phyloP scores from a whole-genome alignment of 2,797 vertebrate genomes.

The Lates japonicus region DNA sequence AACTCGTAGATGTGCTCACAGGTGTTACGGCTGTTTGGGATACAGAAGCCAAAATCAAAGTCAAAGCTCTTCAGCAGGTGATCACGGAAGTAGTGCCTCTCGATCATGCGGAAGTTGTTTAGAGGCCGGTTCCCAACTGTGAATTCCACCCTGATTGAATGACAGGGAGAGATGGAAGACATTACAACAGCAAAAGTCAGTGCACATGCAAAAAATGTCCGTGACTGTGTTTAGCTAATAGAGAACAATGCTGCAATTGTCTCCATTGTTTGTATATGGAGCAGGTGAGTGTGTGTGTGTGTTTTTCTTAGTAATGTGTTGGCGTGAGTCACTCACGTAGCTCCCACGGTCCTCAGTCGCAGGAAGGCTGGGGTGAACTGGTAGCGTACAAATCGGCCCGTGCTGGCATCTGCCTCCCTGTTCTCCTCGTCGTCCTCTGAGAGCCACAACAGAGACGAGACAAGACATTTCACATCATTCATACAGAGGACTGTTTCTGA shows the following conservation, averaged over 20 bases:
- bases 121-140: conserved; percentile 93
- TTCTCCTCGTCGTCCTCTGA: conserved; percentile 86
- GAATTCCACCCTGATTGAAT: conserved; percentile 91
- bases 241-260: conserved; percentile 33
- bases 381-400: conserved; percentile 94
- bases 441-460: conserved; percentile 35
- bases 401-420: conserved; percentile 86
- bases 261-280: conserved; percentile 38
- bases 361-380: conserved; percentile 95
- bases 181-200: neutral
- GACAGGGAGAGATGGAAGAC: conserved; percentile 1
- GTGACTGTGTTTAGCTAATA: conserved; percentile 4
- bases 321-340: conserved; percentile 87
- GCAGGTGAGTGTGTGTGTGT: conserved; percentile 25
- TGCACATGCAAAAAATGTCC: neutral
- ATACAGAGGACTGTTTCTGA: neutral
- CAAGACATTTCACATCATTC: conserved; percentile 2
- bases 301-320: conserved; percentile 43
- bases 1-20: conserved; percentile 97
- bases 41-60: conserved; percentile 97
- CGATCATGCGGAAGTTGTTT: conserved; percentile 95
- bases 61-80: conserved; percentile 95
- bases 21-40: conserved; percentile 94
- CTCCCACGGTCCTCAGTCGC: conserved; percentile 92
- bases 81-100: conserved; percentile 94